Conservation (phyloP, 2,888 invertebrate species). For the Troides oblongomaculatus region DNA sequence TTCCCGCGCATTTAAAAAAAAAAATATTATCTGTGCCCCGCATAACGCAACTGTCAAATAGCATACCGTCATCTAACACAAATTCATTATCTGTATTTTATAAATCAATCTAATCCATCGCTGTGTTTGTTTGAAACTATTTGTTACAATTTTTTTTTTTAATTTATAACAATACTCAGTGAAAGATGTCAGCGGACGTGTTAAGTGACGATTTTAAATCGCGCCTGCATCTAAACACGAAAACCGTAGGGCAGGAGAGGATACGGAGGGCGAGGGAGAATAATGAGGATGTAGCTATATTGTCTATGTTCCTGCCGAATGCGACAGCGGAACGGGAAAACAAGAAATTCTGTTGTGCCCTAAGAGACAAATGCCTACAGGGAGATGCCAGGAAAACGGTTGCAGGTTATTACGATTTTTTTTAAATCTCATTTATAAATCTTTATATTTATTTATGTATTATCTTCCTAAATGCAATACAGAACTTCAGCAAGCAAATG, state of each 20-base stretch:
- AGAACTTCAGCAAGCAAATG: no score
- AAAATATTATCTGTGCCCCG: no score
- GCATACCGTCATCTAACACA: no score
- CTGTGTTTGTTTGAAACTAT: no score
- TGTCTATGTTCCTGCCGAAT: slow-evolving; percentile 90
- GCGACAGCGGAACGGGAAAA: slow-evolving; percentile 82
- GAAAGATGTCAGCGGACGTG: slow-evolving; percentile 86
- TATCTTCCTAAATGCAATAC: no score
- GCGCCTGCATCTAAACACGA: slow-evolving; percentile 85
- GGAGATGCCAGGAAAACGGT: slow-evolving; percentile 88
- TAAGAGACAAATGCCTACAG: slow-evolving; percentile 86
- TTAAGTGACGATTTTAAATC: slow-evolving; percentile 89
- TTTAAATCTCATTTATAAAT: slow-evolving; percentile 11
- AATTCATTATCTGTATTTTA: slow-evolving; percentile 17
- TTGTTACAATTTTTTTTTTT: background rate
- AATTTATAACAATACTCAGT: background rate
- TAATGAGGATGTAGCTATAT: slow-evolving; percentile 92
- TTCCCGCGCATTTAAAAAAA: slow-evolving; percentile 34
- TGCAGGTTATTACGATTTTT: slow-evolving; percentile 82
- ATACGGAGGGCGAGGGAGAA: slow-evolving; percentile 89
- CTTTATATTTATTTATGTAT: no score
- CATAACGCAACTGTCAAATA: no score
- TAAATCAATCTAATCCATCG: background rate
- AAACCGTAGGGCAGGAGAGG: slow-evolving; percentile 90
- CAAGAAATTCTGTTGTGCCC: slow-evolving; percentile 88